phyloP scores from a whole-genome alignment of 1,140 invertebrate genomes.

The Atta colombica region DNA sequence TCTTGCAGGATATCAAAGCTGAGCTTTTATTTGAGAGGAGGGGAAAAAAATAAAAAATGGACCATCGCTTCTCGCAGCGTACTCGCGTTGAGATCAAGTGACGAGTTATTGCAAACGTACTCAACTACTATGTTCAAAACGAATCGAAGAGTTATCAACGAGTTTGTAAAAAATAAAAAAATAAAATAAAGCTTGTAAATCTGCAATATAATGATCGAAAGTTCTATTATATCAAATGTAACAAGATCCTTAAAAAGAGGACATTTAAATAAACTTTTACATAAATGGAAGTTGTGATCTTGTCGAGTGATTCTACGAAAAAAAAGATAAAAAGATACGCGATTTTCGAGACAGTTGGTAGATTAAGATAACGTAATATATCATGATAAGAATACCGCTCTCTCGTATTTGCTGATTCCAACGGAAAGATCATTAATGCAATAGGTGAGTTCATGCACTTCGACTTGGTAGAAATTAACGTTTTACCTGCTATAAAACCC shows the following conservation, averaged over 20 bases:
- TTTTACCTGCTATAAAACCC: slow-evolving; percentile 27
- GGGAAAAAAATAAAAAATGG: slow-evolving; percentile 14
- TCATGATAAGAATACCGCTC: slow-evolving; percentile 17
- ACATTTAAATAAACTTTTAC: neutral
- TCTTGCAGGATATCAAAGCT: slow-evolving; percentile 30
- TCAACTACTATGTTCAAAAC: slow-evolving; percentile 18
- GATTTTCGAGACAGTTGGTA: neutral
- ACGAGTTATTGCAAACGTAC: slow-evolving; percentile 30
- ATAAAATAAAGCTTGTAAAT: neutral
- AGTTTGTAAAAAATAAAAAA: slow-evolving; percentile 9
- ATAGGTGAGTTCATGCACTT: slow-evolving; percentile 40
- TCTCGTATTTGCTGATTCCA: neutral
- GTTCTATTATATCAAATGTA: neutral
- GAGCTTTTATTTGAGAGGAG: slow-evolving; percentile 17
- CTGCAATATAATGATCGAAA: neutral
- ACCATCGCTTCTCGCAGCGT: neutral
- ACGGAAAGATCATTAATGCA: slow-evolving; percentile 30
- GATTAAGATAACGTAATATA: slow-evolving; percentile 9
- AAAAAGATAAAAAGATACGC: neutral
- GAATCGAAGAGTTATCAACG: slow-evolving; percentile 19
- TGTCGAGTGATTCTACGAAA: neutral
- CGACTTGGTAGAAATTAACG: slow-evolving; percentile 52
- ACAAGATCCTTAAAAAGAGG: neutral
- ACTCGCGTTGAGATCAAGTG: slow-evolving; percentile 12
- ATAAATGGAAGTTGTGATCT: neutral